These are phyloP conservation scores for Catharus ustulatus DNA, from an alignment of 2,797 vertebrate genomes.

Conservation along the genomic window DNA sequence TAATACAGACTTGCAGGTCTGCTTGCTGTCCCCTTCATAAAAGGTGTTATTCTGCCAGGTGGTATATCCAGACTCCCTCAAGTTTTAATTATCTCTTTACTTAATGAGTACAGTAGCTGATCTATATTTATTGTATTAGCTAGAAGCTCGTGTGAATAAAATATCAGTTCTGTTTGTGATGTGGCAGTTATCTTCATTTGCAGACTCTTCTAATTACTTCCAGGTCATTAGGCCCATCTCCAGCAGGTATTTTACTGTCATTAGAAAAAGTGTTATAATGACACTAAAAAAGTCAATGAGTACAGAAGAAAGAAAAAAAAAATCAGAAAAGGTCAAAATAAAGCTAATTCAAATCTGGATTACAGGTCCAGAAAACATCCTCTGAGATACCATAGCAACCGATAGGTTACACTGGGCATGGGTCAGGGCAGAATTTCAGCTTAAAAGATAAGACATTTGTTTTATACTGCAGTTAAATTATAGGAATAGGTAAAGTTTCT, in stretches of 20 bases:
- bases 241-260: constrained; percentile 69
- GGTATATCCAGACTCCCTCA: constrained; percentile 32
- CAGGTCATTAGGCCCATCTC: constrained; percentile 72
- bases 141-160: constrained; percentile 63
- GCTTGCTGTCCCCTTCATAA: constrained; percentile 2
- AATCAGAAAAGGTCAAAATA: constrained; percentile 40
- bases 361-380: background rate
- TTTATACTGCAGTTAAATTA: background rate
- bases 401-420: background rate
- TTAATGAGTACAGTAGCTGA: constrained; percentile 61
- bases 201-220: constrained; percentile 73
- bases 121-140: constrained; percentile 64
- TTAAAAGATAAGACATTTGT: background rate
- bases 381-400: background rate
- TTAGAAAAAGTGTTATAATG: constrained; percentile 64
- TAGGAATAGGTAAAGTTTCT: background rate
- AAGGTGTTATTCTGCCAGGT: constrained; percentile 45
- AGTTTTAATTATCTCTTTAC: constrained; percentile 68
- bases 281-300: constrained; percentile 50
- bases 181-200: constrained; percentile 71
- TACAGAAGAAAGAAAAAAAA: background rate
- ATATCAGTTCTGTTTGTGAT: constrained; percentile 61
- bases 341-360: constrained; percentile 7
- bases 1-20: background rate
- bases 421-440: background rate